These are phyloP conservation scores for Saturnia japonica DNA, from an alignment of 2,888 invertebrate species.

Conservation along the genomic window DNA sequence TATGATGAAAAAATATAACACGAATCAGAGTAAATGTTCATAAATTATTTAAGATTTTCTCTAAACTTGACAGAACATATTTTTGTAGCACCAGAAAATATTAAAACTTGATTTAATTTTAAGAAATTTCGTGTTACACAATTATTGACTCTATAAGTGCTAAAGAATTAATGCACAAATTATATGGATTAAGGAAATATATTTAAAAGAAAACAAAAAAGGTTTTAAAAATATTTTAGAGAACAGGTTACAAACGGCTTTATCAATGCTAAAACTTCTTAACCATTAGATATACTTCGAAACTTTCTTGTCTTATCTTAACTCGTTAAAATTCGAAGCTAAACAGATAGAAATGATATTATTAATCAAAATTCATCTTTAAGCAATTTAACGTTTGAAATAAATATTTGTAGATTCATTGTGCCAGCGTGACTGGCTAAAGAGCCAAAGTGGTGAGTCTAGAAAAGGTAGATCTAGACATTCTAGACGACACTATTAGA, in stretches of 20 bases:
- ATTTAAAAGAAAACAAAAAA: neutral
- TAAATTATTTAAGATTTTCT: too few species aligned
- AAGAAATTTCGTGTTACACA: neutral
- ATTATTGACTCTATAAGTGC: neutral
- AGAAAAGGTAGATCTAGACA: conserved; percentile 75
- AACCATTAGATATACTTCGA: conserved; percentile 33
- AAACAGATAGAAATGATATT: neutral
- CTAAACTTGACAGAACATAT: neutral
- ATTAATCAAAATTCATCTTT: neutral
- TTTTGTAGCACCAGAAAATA: neutral
- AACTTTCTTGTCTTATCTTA: conserved; percentile 27
- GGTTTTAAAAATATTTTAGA: neutral
- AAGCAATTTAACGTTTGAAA: conserved; percentile 42
- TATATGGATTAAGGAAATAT: neutral
- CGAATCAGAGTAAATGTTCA: too few species aligned
- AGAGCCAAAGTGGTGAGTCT: conserved; percentile 81
- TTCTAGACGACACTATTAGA: conserved; percentile 71
- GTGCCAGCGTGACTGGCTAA: conserved; percentile 80
- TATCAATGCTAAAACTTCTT: conserved; percentile 22
- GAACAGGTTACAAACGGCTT: neutral
- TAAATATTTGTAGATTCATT: conserved; percentile 79
- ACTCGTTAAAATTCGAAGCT: neutral
- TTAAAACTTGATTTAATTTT: neutral
- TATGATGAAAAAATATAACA: too few species aligned
- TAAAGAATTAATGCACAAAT: neutral